These are phyloP conservation scores for Aselliscus stoliczkanus DNA, from an alignment of 2,797 vertebrate species.

Conservation along the genomic window DNA sequence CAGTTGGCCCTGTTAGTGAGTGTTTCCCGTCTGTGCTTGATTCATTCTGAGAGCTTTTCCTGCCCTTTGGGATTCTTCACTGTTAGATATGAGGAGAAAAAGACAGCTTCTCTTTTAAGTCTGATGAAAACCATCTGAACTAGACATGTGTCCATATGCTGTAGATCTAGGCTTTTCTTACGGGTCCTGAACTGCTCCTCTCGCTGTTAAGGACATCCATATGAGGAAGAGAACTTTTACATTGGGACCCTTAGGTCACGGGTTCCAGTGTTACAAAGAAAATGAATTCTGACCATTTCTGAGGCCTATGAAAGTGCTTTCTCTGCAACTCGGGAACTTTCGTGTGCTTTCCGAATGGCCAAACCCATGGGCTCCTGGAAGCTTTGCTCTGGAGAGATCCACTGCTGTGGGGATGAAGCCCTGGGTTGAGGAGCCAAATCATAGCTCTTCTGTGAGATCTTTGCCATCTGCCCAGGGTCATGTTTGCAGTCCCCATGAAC, in stretches of 20 bases:
- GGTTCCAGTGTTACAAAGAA: neutral
- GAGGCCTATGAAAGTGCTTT: neutral
- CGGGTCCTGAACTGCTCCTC: neutral
- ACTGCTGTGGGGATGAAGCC: neutral
- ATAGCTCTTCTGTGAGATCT: neutral
- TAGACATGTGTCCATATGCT: neutral
- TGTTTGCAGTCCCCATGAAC: neutral
- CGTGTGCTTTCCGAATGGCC: neutral
- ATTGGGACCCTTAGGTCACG: neutral
- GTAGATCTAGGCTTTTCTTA: neutral
- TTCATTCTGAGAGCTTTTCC: conserved; percentile 30
- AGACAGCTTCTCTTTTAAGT: conserved; percentile 49
- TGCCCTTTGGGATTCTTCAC: conserved; percentile 9
- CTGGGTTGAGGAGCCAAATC: neutral
- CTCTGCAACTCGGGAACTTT: neutral
- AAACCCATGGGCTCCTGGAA: neutral
- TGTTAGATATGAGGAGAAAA: neutral
- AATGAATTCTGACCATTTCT: neutral
- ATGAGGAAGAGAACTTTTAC: neutral
- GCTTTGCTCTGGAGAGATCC: neutral
- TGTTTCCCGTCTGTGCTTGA: neutral
- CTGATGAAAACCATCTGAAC: conserved; percentile 51
- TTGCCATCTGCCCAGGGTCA: neutral
- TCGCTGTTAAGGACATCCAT: neutral
- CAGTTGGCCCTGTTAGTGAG: neutral